Evolutionary conservation across 2,797 vertebrate species (phyloP), one percentile per base, ranked within the genome.

Genomic region (Sebastes taczanowskii): DNA sequence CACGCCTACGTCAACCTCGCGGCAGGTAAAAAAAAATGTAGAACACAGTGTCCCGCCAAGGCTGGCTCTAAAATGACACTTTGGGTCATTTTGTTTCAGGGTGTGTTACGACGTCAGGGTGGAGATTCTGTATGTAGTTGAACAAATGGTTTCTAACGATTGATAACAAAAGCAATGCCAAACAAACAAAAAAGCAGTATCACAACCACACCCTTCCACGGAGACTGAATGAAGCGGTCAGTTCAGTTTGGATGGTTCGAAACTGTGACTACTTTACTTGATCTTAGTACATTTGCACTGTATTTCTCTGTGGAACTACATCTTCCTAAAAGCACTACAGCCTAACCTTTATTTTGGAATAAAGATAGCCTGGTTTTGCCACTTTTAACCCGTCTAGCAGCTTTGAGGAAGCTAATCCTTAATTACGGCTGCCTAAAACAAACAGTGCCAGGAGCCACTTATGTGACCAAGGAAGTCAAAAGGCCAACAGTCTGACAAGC

Each of bases 351-450:
- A 52, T 71, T 58, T 42, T 63, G 34, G 6, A 61, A 42, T 55
- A 66, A 77, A 80, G 4, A 83, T 62, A 85, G 72, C 42, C 64
- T 46, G 75, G 61, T 85, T 80, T 62, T 81, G 22, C 87, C 84
- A 84, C 74, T 87, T 89, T 83, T 81, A 90, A 88, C 84, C 74
- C 1, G 56, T 82, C 66, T 20, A 84, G 86, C 87, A 64, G 83
- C 89, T 87, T 87, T 83, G 60, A 74, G 32, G 14, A 69, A n/a
- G 74, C 10, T 89, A 88, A 93, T 92, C 89, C 80, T 58, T 74
- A 20, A 76, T 75, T 38, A 80, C 73, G 29, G 68, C 7, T 29
- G 55, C 30, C 53, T 22, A 30, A 77, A 72, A 62, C 71, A 83
- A 78, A 63, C 76, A 69, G 72, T 4, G 27, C 77, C 16, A 56